These are phyloP conservation scores for Calidris pygmaea DNA, from an alignment of 2,113 vertebrate genomes.

Conservation along the genomic window DNA sequence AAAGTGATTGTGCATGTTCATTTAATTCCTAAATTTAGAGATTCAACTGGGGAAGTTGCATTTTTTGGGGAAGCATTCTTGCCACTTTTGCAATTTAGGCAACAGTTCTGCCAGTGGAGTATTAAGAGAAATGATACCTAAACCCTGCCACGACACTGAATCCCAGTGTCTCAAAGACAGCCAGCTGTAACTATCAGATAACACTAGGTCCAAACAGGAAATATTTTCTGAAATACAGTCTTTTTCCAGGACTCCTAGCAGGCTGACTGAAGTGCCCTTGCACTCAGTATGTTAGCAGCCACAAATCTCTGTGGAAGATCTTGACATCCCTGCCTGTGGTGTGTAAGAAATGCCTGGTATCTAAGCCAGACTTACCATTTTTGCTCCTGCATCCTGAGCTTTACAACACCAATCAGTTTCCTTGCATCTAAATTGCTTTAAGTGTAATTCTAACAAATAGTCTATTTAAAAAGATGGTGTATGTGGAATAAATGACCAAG, in stretches of 20 bases:
- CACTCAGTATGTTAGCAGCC: neutral
- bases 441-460: neutral
- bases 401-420: neutral
- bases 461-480: neutral
- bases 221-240: neutral
- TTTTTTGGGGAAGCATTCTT: neutral
- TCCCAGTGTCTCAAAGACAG: neutral
- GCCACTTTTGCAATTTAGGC: neutral
- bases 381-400: neutral
- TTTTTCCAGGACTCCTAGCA: neutral
- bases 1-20: neutral
- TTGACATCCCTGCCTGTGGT: neutral
- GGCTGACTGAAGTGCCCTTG: neutral
- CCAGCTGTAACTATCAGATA: constrained; percentile 13
- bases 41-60: rapidly evolving
- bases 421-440: neutral
- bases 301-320: neutral
- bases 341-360: neutral
- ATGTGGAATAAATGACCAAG: neutral
- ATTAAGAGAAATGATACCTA: neutral
- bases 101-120: neutral
- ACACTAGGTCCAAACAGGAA: neutral
- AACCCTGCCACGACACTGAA: neutral
- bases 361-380: neutral
- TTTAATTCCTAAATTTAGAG: neutral